phyloP scores from a whole-genome alignment of 2,797 vertebrate species.

The Gallinago stenura region DNA sequence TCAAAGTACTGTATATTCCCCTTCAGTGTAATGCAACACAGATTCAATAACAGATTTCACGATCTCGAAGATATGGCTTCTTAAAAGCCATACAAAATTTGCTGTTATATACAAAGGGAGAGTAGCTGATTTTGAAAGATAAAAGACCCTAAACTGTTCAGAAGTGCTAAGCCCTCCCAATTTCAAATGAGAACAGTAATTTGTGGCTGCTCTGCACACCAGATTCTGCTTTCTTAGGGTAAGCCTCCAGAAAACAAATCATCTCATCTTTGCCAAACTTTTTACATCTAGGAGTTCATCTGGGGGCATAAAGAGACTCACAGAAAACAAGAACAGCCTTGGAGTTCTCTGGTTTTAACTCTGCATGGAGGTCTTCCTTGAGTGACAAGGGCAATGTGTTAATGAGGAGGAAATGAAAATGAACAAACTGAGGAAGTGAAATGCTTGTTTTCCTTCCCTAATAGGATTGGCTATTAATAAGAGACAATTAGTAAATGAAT shows the following conservation, averaged over 20 bases:
- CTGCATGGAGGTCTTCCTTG: neutral
- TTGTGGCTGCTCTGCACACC: neutral
- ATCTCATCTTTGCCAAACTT: neutral
- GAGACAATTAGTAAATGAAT: conserved; percentile 62
- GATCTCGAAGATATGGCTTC: neutral
- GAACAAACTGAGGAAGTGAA: conserved; percentile 5
- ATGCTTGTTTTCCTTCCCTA: conserved; percentile 37
- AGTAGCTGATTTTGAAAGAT: neutral
- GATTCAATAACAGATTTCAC: neutral
- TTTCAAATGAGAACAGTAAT: neutral
- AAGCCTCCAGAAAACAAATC: neutral
- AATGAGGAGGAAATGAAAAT: conserved; percentile 52
- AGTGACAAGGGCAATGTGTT: neutral
- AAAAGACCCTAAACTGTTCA: neutral
- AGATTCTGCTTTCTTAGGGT: neutral
- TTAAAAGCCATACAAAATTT: neutral
- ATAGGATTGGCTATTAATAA: conserved; percentile 39
- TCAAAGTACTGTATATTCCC: neutral
- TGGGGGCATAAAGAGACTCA: neutral
- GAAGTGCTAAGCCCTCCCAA: neutral
- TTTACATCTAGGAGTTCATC: neutral
- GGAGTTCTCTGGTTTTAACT: neutral
- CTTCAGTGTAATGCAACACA: neutral
- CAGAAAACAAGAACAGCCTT: neutral
- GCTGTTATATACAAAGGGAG: neutral